Conservation (phyloP, 2,113 vertebrate species). For the Pelodiscus sinensis region DNA sequence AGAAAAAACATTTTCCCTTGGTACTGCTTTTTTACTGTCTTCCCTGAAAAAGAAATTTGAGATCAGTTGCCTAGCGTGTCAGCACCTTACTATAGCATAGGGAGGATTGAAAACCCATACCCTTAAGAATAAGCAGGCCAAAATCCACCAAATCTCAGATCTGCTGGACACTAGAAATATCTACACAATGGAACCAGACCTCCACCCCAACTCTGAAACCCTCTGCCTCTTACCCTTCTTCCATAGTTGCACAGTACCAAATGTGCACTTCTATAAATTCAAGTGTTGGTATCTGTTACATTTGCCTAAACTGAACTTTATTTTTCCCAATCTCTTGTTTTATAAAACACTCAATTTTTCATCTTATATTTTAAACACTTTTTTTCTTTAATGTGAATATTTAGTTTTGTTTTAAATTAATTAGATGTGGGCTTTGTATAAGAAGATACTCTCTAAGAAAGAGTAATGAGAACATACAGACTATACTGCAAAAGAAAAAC, state of each 20-base stretch:
- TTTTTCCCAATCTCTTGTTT: not conserved
- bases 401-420: not conserved
- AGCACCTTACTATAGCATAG: not conserved
- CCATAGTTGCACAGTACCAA: not conserved
- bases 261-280: not conserved
- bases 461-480: too few relatives aligned
- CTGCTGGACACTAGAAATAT: not conserved
- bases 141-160: not conserved
- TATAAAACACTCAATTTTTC: not conserved
- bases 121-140: not conserved
- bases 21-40: not conserved
- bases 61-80: not conserved
- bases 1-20: not conserved
- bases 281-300: not conserved
- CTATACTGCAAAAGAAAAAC: not conserved
- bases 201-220: accelerated
- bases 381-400: not conserved
- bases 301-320: not conserved
- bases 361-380: not conserved
- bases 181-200: not conserved
- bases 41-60: not conserved
- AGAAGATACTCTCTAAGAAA: not conserved
- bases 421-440: not conserved
- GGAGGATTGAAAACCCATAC: not conserved
- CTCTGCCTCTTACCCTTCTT: accelerated